Evolutionary conservation across 92 coral and sea anemone genomes (phyloP), one percentile per base, ranked within the genome.

Genomic region (Epizoanthus fatuus): DNA sequence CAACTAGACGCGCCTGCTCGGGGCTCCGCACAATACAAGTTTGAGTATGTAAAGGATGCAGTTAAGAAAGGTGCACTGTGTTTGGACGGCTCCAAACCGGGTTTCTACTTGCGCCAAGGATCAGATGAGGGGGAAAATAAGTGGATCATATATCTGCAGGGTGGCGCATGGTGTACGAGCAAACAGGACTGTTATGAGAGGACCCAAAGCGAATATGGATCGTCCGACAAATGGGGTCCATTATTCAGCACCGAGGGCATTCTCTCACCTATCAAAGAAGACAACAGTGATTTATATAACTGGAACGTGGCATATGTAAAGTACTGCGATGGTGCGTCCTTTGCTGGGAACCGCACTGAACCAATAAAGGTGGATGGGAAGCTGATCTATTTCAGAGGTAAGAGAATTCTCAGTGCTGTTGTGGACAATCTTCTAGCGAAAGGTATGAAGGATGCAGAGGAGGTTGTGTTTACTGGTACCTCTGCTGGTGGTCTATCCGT

Each of bases 401-500:
- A 74, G 63, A 65, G 57, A 25, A 74, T 88, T 76, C 83, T 88
- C 17, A 80, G 72, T 17, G 84, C 76, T 4, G 14, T 75, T 37
- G 38, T 88, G 12, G 59, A 74, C 52, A 87, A 88, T 56, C 44
- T 88, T 25, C 78, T 88, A 12, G 14, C 69, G 37, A 54, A 32
- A 51, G 94, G 89, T 35, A 17, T 97, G 53, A 77, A 73, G 25
- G 11, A 75, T 47, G 89, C 99, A 14, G 70, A 69, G 13, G 87
- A 91, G 9, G 95, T 97, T 63, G 86, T 97, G 40, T 92, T 97
- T 81, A 84, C 97, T 14, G 99, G 99, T 5, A 95, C 97, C 58
- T 97, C 98, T 13, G 99, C 99, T 29, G 98, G 98, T 5, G 96
- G 96, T 8, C 79, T 97, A 20, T 96, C 99, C 1, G 99, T 97